Evolutionary conservation across 2,797 vertebrate species (phyloP), one percentile per base, ranked within the genome.

Genomic region (Lacerta bilineata): DNA sequence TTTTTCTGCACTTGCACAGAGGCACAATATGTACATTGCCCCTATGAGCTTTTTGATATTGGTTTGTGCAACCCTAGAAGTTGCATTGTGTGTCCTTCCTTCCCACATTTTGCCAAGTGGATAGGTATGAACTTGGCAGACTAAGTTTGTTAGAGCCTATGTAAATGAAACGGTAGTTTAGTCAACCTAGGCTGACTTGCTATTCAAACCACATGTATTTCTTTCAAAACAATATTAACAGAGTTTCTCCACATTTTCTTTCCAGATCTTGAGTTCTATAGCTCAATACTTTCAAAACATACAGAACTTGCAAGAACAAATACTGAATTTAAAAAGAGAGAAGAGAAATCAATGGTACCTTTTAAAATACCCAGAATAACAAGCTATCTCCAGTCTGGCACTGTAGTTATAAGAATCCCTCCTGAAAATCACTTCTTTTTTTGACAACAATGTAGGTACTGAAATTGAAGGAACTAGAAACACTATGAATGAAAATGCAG

Each of bases 301-400:
- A 94, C 91, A 88, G 91, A 94, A 94, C 91, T 94, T 96, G 86
- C 93, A 90, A 95, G 93, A 94, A 96, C 81, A 93, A 96, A 97
- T 92, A 95, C 90, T 94, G 93, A 94, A 95, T 97, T 84, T 33
- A 4, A 36, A 64, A 61, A 86, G 78, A 84, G 92, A 80, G 86
- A 80, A 92, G 93, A 95, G 94, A 36, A 72, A 95, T 95, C 33
- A 11, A 95, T 96, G 97, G 95, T 95, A 96, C 92, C 92, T 97
- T 55, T 96, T 96, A 96, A 97, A 97, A 95, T 95, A 96, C 88
- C 87, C 88, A 93, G 93, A 94, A 95, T 96, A 96, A 93, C 94
- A 96, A 96, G 96, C 96, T 93, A 95, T 95, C 94, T 96, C 94
- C 95, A 95, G 94, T 95, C 95, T 94, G 93, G 93, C 91, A 27